Percentiles rank a stretch among this genome's conserved stretches.
phyloP scores from a whole-genome alignment of 1,140 invertebrate species.

The Octopus sinensis region DNA sequence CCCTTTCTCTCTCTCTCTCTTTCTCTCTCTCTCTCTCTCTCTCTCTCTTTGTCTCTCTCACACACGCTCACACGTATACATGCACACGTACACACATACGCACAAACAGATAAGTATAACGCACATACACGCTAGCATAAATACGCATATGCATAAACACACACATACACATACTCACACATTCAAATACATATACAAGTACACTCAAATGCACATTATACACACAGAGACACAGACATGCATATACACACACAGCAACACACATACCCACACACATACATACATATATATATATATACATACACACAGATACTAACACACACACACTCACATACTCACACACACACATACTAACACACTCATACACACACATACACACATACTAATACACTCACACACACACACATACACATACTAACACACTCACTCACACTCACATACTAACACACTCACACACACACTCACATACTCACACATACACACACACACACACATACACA shows the following conservation, averaged over 20 bases:
- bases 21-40: too few species aligned
- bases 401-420: too few species aligned
- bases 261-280: neutral
- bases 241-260: neutral
- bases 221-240: neutral
- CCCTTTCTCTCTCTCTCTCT: too few species aligned
- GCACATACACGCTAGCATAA: neutral
- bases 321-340: neutral
- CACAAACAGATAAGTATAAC: neutral
- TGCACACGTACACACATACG: constrained; percentile 9
- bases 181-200: constrained; percentile 4
- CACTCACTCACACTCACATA: too few species aligned
- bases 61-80: constrained; percentile 13
- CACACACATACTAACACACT: neutral
- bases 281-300: constrained; percentile 9
- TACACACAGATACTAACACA: neutral
- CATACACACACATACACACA: neutral
- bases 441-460: neutral
- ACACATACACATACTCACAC: neutral
- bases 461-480: neutral
- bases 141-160: neutral
- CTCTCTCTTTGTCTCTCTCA: neutral
- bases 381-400: too few species aligned
- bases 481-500: neutral
- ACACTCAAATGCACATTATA: constrained; percentile 7